Percentiles rank a stretch among this genome's conserved stretches.
phyloP scores from a whole-genome alignment of 1,140 invertebrate species.

The Tetramorium parvispinum region DNA sequence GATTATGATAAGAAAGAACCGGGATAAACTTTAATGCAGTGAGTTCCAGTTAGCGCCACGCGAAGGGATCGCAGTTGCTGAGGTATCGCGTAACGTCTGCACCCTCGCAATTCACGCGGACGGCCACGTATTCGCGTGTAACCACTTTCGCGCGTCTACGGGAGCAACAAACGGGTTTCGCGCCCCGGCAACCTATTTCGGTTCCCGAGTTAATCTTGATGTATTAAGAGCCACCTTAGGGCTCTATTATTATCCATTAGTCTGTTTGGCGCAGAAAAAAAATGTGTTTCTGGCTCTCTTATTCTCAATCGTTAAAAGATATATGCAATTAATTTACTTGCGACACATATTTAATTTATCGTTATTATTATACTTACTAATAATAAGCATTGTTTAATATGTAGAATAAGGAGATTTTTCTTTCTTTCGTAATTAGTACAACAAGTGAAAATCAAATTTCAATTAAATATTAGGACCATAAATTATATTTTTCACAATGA shows the following conservation, averaged over 20 bases:
- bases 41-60: slow-evolving; percentile 73
- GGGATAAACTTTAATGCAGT: slow-evolving; percentile 83
- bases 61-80: slow-evolving; percentile 43
- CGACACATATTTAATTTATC: background rate
- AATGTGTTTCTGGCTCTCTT: background rate
- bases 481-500: background rate
- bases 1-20: slow-evolving; percentile 85
- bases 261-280: background rate
- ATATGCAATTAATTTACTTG: background rate
- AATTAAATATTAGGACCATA: background rate
- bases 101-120: slow-evolving; percentile 66
- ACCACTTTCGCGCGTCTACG: slow-evolving; percentile 2
- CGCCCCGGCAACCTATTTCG: background rate
- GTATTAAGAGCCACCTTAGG: background rate
- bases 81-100: slow-evolving; percentile 68
- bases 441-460: background rate
- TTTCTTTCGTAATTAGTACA: background rate
- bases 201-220: slow-evolving; percentile 41
- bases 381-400: background rate
- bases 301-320: background rate
- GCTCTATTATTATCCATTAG: background rate
- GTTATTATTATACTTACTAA: background rate
- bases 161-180: background rate
- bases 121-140: slow-evolving; percentile 15
- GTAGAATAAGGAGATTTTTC: background rate